These are phyloP conservation scores for Platorchestia sp. DNA, from an alignment of 1,140 invertebrate species.

Conservation along the genomic window DNA sequence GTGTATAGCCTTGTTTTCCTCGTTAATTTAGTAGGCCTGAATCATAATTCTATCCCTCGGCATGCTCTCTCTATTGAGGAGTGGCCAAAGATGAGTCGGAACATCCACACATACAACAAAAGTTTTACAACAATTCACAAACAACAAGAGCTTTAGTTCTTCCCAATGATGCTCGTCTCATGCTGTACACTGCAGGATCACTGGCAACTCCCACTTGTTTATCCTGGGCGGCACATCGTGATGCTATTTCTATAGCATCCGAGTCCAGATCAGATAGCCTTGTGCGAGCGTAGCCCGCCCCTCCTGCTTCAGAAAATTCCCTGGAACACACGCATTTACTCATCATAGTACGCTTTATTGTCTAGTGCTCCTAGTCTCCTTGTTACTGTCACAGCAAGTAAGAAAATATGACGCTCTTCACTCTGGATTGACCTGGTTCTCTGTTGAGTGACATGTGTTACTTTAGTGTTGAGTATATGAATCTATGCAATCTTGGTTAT, in stretches of 20 bases:
- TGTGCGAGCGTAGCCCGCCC: background rate
- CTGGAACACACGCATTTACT: background rate
- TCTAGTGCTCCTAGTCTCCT: slow-evolving; percentile 37
- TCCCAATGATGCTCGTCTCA: too few relatives aligned
- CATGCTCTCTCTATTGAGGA: background rate
- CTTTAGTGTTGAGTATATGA: slow-evolving; percentile 15
- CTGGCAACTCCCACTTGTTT: too few relatives aligned
- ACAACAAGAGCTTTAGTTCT: too few relatives aligned
- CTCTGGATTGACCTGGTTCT: slow-evolving; percentile 6
- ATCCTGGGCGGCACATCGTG: too few relatives aligned
- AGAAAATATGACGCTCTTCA: slow-evolving; percentile 5
- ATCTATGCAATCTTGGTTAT: background rate
- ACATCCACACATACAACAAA: background rate
- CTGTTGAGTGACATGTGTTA: background rate
- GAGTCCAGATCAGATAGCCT: too few relatives aligned
- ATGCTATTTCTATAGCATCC: too few relatives aligned
- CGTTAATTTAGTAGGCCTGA: background rate
- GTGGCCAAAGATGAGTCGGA: background rate
- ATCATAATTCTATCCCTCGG: background rate
- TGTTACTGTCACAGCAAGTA: background rate
- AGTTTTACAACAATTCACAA: background rate
- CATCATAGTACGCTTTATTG: slow-evolving; percentile 17
- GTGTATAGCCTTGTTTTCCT: background rate
- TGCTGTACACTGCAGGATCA: too few relatives aligned
- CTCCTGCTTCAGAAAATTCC: background rate